phyloP scores from a whole-genome alignment of 2,888 invertebrate genomes.

The Idaea biselata region DNA sequence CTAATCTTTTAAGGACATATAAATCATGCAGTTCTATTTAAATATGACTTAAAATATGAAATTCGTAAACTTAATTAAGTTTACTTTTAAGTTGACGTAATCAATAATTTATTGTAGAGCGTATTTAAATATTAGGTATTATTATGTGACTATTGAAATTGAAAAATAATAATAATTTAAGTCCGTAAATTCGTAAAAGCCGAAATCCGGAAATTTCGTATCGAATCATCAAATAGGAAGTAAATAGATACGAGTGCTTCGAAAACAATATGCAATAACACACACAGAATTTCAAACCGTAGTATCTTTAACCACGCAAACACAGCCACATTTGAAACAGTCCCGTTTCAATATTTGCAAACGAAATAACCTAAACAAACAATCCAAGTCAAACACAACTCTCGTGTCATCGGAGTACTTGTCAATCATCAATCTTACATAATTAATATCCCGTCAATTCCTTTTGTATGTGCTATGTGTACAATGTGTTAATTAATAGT shows the following conservation, averaged over 20 bases:
- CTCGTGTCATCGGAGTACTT: conserved; percentile 32
- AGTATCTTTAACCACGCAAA: neutral
- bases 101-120: no score
- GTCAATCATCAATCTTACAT: conserved; percentile 39
- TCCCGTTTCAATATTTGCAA: conserved; percentile 6
- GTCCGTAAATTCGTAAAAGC: no score
- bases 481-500: conserved; percentile 36
- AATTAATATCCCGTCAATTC: conserved; percentile 42
- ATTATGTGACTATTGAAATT: no score
- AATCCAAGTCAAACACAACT: conserved; percentile 29
- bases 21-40: no score
- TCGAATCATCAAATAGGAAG: neutral
- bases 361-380: neutral
- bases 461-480: conserved; percentile 28
- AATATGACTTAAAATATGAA: no score
- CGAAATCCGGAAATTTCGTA: no score
- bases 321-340: neutral
- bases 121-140: no score
- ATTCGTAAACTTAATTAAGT: no score
- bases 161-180: no score
- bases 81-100: no score
- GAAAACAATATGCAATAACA: conserved; percentile 2
- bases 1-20: no score
- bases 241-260: neutral
- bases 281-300: conserved; percentile 1